Percentiles rank a stretch among this genome's conserved stretches.
These are phyloP conservation scores for Hyposoter dolosus DNA, from an alignment of 2,888 invertebrate species.

Conservation along the genomic window DNA sequence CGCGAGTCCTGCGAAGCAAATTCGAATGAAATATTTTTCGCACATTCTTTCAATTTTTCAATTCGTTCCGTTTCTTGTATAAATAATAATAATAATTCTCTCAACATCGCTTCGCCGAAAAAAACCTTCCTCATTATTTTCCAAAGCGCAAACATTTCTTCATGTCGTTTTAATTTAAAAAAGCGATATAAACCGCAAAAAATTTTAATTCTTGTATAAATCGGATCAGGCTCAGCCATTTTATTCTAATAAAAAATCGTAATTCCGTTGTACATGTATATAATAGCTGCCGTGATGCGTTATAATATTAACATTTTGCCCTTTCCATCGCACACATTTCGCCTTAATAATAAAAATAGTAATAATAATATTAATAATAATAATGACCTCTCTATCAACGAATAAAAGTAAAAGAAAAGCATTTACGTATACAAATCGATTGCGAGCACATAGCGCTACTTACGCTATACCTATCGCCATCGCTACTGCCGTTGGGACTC, in stretches of 20 bases:
- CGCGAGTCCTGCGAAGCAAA: conserved; percentile 70
- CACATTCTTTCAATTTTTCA: neutral
- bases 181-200: conserved; percentile 38
- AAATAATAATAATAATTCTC: conserved; percentile 25
- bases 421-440: conserved; percentile 65
- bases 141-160: conserved; percentile 30
- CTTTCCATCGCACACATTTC: conserved; percentile 51
- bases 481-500: conserved; percentile 41
- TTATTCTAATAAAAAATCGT: conserved; percentile 32
- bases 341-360: conserved; percentile 64
- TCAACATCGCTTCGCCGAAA: neutral
- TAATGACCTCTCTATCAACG: conserved; percentile 62
- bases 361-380: conserved; percentile 63
- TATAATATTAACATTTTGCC: conserved; percentile 49
- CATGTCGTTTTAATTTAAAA: neutral
- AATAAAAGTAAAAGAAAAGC: conserved; percentile 46
- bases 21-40: conserved; percentile 46
- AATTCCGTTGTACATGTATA: conserved; percentile 76
- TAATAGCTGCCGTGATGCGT: conserved; percentile 79
- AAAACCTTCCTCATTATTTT: neutral
- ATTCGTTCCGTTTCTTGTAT: neutral
- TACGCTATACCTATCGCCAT: conserved; percentile 62
- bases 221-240: conserved; percentile 53
- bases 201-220: conserved; percentile 61
- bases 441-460: conserved; percentile 62